Evolutionary conservation across 2,888 invertebrate genomes (phyloP), one percentile per base, ranked within the genome.

Genomic region (Pheosia gnoma): DNA sequence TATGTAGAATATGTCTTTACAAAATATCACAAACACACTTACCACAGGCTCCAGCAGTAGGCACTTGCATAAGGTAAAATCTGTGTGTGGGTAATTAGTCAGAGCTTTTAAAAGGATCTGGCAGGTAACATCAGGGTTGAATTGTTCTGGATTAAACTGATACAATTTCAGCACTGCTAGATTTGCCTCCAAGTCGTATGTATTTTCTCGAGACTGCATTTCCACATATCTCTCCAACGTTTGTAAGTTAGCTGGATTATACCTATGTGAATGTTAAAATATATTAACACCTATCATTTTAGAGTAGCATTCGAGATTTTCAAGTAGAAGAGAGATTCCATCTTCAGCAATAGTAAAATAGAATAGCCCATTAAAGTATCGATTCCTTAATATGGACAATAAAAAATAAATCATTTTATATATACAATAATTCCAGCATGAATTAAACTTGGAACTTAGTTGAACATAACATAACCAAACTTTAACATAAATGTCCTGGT

Each of bases 31-130:
- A 49, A 13, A 49, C 4, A 13, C 9, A 81, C 86, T 88, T 79
- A 93, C 93, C 75, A 93, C 91, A 69, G 93, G 92, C 74, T 98
- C 97, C 71, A 97, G 96, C 64, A 99, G 94, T 61, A 99, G 95
- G 87, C 99, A 99, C 91, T 99, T 99, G 94, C 99, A 99, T 71
- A 99, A 94, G 57, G 98, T 98, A 84, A 99, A 99, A 90, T 99
- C 99, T 8, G 99, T 98, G 83, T 99, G 98, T 0, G 99, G 99
- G 75, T 99, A 95, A 89, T 99, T 99, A 9, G 99, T 99, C 53
- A 99, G 93, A 3, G 99, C 98, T 87, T 99, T 99, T 74, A 99
- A 87, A 55, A 99, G 94, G 79, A 99, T 98, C 81, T 97, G 96
- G 72, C 97, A 96, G 3, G 98, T 97, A 49, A 99, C 96, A 61